These are phyloP conservation scores for Crotalus tigris DNA, from an alignment of 2,113 vertebrate species.

Conservation along the genomic window DNA sequence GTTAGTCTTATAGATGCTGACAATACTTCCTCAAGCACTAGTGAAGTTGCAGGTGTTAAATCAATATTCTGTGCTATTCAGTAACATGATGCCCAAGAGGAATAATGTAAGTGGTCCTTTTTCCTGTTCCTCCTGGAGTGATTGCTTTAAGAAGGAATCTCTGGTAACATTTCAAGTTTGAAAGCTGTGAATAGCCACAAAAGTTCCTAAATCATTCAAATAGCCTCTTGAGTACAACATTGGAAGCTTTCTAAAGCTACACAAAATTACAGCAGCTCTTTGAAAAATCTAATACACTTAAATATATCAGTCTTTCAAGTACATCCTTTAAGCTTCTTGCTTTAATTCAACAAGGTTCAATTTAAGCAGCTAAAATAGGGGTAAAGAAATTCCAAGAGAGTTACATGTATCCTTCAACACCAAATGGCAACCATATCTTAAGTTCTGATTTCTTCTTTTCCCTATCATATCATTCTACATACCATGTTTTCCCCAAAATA, in stretches of 20 bases:
- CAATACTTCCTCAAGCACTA: neutral
- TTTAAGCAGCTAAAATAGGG: neutral
- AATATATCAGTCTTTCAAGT: neutral
- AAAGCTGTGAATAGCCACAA: neutral
- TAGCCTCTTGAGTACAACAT: neutral
- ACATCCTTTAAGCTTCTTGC: neutral
- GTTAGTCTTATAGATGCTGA: neutral
- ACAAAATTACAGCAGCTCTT: neutral
- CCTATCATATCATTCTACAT: neutral
- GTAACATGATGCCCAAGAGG: neutral
- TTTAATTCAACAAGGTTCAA: neutral
- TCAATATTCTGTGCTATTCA: neutral
- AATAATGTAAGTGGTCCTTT: neutral
- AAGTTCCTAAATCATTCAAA: neutral
- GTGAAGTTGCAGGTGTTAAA: neutral
- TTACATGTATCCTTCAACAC: neutral
- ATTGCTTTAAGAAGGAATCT: neutral
- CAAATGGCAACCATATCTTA: neutral
- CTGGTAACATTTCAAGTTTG: neutral
- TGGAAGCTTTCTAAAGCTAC: neutral
- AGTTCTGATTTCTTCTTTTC: neutral
- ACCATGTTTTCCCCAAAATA: too few species aligned
- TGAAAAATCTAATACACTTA: neutral
- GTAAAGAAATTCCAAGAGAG: neutral
- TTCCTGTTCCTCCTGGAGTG: neutral